A percentile compares a stretch with the other conserved stretches of the same genome.
Conservation (phyloP, 2,888 invertebrate genomes). For the Protodeltote pygarga region DNA sequence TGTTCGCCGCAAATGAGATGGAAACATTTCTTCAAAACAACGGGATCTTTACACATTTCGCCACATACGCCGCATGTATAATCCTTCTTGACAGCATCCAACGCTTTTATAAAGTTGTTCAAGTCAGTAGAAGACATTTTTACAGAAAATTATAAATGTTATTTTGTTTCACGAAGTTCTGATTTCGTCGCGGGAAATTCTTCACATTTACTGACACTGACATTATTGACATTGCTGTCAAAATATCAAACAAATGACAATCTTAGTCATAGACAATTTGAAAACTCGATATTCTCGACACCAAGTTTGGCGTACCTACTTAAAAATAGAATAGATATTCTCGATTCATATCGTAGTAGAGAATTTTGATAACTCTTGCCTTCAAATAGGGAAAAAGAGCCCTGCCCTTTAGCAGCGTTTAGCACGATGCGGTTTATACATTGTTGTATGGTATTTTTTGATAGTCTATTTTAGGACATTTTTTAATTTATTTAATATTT, state of each 20-base stretch:
- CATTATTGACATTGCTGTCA: background rate
- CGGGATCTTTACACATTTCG: constrained; percentile 72
- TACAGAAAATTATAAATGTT: background rate
- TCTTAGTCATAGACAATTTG: no score
- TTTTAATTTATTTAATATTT: no score
- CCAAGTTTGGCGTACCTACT: no score
- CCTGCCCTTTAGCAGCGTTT: no score
- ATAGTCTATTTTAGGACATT: no score
- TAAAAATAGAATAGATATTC: no score
- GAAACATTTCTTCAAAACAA: constrained; percentile 76
- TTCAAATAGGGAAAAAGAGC: no score
- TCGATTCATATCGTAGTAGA: no score
- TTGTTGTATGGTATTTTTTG: no score
- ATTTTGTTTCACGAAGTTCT: constrained; percentile 24
- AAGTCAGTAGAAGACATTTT: constrained; percentile 61
- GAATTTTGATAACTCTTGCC: no score
- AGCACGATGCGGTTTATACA: no score
- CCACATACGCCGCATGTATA: constrained; percentile 71
- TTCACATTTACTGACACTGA: constrained; percentile 5
- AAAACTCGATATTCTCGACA: no score
- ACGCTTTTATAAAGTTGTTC: constrained; percentile 66
- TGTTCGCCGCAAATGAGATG: constrained; percentile 76
- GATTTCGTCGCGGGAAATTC: constrained; percentile 26
- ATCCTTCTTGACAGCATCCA: constrained; percentile 70
- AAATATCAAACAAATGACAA: constrained; percentile 1